These are phyloP conservation scores for Brachionus plicatilis DNA, from an alignment of 1,140 invertebrate genomes.

Conservation along the genomic window DNA sequence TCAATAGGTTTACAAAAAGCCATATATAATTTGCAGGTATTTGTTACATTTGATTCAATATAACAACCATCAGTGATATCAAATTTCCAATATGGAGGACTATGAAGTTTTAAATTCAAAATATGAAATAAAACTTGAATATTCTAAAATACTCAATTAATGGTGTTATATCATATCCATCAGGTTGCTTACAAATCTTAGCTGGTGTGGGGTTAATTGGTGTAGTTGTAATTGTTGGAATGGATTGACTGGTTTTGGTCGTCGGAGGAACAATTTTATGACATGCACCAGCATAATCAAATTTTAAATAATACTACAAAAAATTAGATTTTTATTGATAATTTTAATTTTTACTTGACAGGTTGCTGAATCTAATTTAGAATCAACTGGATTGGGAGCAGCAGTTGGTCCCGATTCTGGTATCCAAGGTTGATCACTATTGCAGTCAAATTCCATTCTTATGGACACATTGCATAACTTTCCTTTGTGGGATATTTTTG, in stretches of 20 bases:
- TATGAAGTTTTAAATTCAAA: not conserved
- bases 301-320: slow-evolving; percentile 14
- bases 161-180: slow-evolving; percentile 7
- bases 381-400: not conserved
- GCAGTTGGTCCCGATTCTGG: not conserved
- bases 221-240: not conserved
- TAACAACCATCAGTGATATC: not conserved
- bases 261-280: slow-evolving; percentile 8
- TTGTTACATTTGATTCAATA: not conserved
- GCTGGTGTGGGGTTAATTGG: slow-evolving; percentile 11
- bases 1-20: slow-evolving; percentile 30
- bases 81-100: slow-evolving; percentile 18
- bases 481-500: not conserved
- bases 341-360: not conserved
- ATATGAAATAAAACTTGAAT: not conserved
- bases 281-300: slow-evolving; percentile 36
- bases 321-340: not conserved
- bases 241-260: not conserved
- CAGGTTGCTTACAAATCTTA: slow-evolving; percentile 11
- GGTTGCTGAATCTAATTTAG: not conserved
- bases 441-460: slow-evolving; percentile 24
- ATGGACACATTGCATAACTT: slow-evolving; percentile 3
- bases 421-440: slow-evolving; percentile 19
- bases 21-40: not conserved
- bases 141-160: not conserved